Base-by-base conservation (phyloP, 2,888 invertebrate species). In the Malthinus seriepunctatus region DNA sequence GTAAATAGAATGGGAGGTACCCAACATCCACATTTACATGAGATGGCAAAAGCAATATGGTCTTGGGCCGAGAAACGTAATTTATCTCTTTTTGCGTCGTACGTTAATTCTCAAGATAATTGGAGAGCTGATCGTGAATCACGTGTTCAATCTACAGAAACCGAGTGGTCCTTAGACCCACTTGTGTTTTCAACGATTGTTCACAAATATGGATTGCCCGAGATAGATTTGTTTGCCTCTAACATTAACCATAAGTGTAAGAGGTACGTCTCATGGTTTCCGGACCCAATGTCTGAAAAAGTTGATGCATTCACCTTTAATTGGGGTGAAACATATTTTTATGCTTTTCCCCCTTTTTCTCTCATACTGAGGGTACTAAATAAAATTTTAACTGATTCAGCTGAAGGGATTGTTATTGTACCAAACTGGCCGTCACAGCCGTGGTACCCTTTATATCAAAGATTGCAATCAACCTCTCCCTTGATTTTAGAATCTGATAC, bases 271-370 rank as follows among this genome's bases (percentile, higher is more conserved):
- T 53, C 50, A 1, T 61, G 56, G 60, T 8, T 23, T 8, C 23
- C 15, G 47, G 58, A 61, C 34, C 54, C 62, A 9, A 46, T 46
- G 4, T 23, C 47, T 12, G 31, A 34, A 7, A 38, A 46, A 8
- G 38, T 48, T 34, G 57, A 54, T 42, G 57, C 61, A 8, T 61
- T 61, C 32, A 61, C 54, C 5, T 23, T 57, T 5, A 34, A 38
- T 14, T 61, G 61, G 45, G 44, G 44, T 15, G 1, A 10, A 23
- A 8, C 14, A 9, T 12, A 2, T 1, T 44, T 51, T 57, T 72
- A 69, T 55, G 71, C 70, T 5, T 71, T 71, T 23, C 68, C 70
- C 1, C 70, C 70, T 2, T 73, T 73, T 59, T 57, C 66, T 0
- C 14, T 71, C 4, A 63, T 74, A 31, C 46, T 67, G 31, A 69